Percentiles rank a stretch among this genome's conserved stretches.
Conservation (phyloP, 2,113 vertebrate species). For the Urocolius indicus region DNA sequence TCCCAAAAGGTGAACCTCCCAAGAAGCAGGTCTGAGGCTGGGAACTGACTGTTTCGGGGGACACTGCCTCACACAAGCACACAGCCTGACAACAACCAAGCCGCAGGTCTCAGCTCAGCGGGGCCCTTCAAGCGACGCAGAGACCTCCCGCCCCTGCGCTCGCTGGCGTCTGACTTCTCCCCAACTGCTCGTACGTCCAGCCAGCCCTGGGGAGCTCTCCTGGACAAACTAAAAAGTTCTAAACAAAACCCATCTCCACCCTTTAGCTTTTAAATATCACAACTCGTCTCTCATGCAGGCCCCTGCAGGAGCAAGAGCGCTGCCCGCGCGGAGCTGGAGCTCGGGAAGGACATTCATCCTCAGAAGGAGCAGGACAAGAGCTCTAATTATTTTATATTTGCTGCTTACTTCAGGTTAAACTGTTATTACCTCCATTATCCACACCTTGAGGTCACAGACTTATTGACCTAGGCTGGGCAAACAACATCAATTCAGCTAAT, state of each 20-base stretch:
- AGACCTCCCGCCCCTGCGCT: accelerated
- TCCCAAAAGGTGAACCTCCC: background rate
- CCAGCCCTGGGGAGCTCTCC: background rate
- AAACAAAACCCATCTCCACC: background rate
- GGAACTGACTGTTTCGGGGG: accelerated
- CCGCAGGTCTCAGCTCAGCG: accelerated
- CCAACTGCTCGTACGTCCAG: accelerated
- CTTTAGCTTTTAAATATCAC: accelerated
- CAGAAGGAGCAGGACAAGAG: background rate
- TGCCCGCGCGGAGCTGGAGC: background rate
- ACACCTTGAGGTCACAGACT: background rate
- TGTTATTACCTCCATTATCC: background rate
- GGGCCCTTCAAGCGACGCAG: accelerated
- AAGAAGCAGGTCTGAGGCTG: too few relatives aligned
- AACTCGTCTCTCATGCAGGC: background rate
- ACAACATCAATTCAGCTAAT: background rate
- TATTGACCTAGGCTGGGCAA: background rate
- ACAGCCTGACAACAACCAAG: accelerated
- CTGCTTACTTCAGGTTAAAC: background rate
- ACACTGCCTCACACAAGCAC: too few relatives aligned
- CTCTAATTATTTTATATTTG: background rate
- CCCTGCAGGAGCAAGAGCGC: background rate
- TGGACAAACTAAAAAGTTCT: background rate
- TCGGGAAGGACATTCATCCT: background rate
- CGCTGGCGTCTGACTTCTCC: accelerated